These are phyloP conservation scores for Caenorhabditis remanei DNA, from an alignment of 1,140 invertebrate species.

Conservation along the genomic window DNA sequence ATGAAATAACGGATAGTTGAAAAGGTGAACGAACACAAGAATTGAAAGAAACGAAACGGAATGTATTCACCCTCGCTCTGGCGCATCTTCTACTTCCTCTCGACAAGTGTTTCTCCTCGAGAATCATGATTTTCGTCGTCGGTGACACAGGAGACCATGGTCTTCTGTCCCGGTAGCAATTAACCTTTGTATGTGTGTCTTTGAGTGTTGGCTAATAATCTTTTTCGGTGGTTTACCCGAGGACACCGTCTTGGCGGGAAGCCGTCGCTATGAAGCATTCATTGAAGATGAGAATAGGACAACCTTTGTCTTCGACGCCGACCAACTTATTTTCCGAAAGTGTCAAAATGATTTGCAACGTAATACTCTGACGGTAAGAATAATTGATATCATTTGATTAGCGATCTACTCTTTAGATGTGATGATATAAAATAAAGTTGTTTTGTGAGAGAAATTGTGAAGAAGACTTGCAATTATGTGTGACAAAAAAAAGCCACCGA, in stretches of 20 bases:
- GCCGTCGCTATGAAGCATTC: neutral
- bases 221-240: slow-evolving; percentile 30
- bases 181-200: slow-evolving; percentile 26
- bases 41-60: slow-evolving; percentile 15
- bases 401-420: neutral
- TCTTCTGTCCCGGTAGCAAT: slow-evolving; percentile 31
- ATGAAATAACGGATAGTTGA: neutral
- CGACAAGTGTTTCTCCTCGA: slow-evolving; percentile 40
- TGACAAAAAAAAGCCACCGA: neutral
- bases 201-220: slow-evolving; percentile 28
- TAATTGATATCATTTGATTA: slow-evolving; percentile 22
- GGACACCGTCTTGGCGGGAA: slow-evolving; percentile 40
- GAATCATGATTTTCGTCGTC: slow-evolving; percentile 5
- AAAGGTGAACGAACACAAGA: neutral
- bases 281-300: neutral
- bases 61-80: neutral
- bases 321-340: neutral
- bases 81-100: slow-evolving; percentile 20
- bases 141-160: slow-evolving; percentile 10
- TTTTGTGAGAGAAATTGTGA: neutral
- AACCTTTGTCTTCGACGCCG: neutral
- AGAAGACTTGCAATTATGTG: neutral
- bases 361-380: neutral
- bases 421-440: neutral
- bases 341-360: slow-evolving; percentile 36